These are phyloP conservation scores for Hydraecia micacea DNA, from an alignment of 2,888 invertebrate species.

Conservation along the genomic window DNA sequence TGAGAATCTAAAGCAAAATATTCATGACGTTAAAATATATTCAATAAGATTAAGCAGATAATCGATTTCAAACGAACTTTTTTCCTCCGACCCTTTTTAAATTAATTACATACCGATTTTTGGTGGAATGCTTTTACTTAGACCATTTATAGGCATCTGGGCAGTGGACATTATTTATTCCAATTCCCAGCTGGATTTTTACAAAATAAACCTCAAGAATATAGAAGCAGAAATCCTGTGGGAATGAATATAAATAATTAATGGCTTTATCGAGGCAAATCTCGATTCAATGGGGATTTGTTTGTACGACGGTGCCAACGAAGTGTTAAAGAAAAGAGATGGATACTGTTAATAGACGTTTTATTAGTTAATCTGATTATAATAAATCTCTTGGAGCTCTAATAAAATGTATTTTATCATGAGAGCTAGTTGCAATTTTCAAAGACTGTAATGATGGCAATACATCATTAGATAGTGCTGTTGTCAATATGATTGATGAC, in stretches of 20 bases:
- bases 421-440: neutral
- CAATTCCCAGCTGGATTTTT: slow-evolving; percentile 26
- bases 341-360: slow-evolving; percentile 20
- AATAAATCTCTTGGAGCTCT: slow-evolving; percentile 23
- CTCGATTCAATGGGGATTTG: slow-evolving; percentile 35
- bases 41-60: slow-evolving; percentile 17
- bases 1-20: slow-evolving; percentile 21
- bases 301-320: slow-evolving; percentile 22
- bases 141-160: slow-evolving; percentile 26
- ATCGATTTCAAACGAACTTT: slow-evolving; percentile 17
- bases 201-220: slow-evolving; percentile 20
- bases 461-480: neutral
- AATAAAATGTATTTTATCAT: neutral
- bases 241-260: slow-evolving; percentile 47
- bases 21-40: slow-evolving; percentile 30
- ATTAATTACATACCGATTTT: slow-evolving; percentile 48
- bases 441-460: neutral
- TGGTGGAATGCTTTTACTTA: slow-evolving; percentile 10
- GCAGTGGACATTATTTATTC: slow-evolving; percentile 26
- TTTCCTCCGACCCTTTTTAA: slow-evolving; percentile 24
- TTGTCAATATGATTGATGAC: slow-evolving; percentile 14
- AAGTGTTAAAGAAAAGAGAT: slow-evolving; percentile 25
- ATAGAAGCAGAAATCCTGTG: slow-evolving; percentile 15
- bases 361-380: slow-evolving; percentile 18
- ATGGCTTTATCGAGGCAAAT: slow-evolving; percentile 41